Percentiles rank a stretch among this genome's conserved stretches.
These are phyloP conservation scores for Eupithecia subumbrata DNA, from an alignment of 2,888 invertebrate genomes.

Conservation along the genomic window DNA sequence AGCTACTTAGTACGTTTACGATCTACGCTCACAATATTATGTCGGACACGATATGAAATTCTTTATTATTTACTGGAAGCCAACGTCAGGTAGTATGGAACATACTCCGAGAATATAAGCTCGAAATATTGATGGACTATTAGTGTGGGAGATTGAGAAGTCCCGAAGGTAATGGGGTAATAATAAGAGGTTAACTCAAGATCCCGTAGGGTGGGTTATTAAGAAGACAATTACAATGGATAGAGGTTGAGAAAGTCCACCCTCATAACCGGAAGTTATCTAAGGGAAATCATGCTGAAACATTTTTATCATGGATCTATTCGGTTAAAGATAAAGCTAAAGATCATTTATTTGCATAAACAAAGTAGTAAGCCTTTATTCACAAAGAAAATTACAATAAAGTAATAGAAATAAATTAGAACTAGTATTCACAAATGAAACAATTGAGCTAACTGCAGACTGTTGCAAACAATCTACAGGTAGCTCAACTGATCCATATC, in stretches of 20 bases:
- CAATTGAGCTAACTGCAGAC: no score
- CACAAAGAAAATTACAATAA: no score
- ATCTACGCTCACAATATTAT: slow-evolving; percentile 20
- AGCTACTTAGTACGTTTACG: slow-evolving; percentile 37
- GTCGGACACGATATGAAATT: neutral
- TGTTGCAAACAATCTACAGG: no score
- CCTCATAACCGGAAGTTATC: neutral
- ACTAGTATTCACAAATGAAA: no score
- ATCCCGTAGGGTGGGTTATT: slow-evolving; percentile 29
- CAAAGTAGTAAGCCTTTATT: no score
- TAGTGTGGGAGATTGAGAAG: slow-evolving; percentile 39
- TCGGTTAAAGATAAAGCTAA: neutral
- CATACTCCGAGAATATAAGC: slow-evolving; percentile 32
- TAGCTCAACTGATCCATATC: no score
- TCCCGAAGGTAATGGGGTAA: slow-evolving; percentile 38
- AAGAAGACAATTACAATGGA: slow-evolving; percentile 41
- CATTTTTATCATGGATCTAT: neutral
- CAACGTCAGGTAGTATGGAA: slow-evolving; percentile 24
- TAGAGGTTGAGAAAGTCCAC: slow-evolving; percentile 2
- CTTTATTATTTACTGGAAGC: slow-evolving; percentile 12
- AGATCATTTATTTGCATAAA: no score
- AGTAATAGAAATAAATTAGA: no score
- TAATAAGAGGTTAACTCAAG: slow-evolving; percentile 36
- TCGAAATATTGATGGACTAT: slow-evolving; percentile 39
- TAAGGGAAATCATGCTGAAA: neutral